Base-by-base conservation (phyloP, 1,140 invertebrate genomes). In the Battus philenor region DNA sequence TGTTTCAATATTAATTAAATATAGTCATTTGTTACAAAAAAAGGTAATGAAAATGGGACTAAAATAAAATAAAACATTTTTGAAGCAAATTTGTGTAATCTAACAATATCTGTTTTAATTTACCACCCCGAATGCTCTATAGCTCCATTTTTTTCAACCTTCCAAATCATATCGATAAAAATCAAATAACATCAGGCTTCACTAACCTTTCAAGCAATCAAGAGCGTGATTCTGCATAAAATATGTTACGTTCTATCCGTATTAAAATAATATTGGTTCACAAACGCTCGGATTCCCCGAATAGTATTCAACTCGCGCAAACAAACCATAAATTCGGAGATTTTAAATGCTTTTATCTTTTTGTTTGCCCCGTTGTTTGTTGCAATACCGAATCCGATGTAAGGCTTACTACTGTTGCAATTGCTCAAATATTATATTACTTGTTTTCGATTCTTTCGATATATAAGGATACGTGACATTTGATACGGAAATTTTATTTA, bases 311-410 rank as follows among this genome's bases (percentile, higher is more conserved):
- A 48, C 57, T 61, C 44, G 52, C 58, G 58, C 66, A 79, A 79
- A 79, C 75, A 79, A 72, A 71, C 70, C 68, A 72, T 79, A 79
- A 76, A 79, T 79, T 68, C 48, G 61, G 64, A 69, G 75, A 76
- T 79, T 79, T 76, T 72, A 79, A 78, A 76, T 67, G 68, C 68
- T 76, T 79, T 79, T 76, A 79, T 76, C 72, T 74, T 61, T 68
- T 65, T 70, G 68, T 79, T 76, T 73, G 70, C 59, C 34, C 27
- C 36, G 55, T 51, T 68, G 59, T 70, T 63, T 63, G 68, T 55
- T 44, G 57, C 54, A 54, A 58, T 59, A 61, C 46, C 36, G 29
- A 43, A 47, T 32, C 50, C 55, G 54, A 63, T 66, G 44, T 64
- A 55, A 59, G 58, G 56, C 11, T 57, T 9, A 20, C 10, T 20